phyloP scores from a whole-genome alignment of 2,113 vertebrate genomes.

The Podilymbus podiceps region DNA sequence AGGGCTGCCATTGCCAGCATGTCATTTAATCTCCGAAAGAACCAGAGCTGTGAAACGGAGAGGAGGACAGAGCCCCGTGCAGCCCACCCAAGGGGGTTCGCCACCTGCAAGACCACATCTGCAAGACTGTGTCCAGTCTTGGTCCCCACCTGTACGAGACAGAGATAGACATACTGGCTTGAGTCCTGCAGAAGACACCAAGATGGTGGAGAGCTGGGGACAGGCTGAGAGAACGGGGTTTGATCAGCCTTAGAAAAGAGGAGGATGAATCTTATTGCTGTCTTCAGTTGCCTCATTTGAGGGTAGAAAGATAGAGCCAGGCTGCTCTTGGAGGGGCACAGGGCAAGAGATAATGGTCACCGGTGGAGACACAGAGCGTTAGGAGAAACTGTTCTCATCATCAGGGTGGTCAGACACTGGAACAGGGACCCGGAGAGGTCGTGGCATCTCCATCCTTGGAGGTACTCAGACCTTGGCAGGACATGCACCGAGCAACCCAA shows the following conservation, averaged over 20 bases:
- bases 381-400: background rate
- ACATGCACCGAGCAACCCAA: background rate
- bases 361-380: background rate
- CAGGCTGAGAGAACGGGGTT: background rate
- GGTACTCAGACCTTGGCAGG: background rate
- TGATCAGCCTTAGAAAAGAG: background rate
- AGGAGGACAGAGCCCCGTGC: background rate
- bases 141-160: fast-evolving
- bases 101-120: background rate
- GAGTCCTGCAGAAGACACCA: background rate
- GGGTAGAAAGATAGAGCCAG: background rate
- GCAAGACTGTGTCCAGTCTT: background rate
- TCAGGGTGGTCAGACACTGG: background rate
- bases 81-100: background rate
- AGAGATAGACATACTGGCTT: background rate
- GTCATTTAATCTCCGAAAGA: background rate
- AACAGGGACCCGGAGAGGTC: background rate
- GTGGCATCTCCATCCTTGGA: background rate
- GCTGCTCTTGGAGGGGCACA: background rate
- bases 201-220: background rate
- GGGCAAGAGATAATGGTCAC: background rate
- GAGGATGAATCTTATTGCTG: background rate
- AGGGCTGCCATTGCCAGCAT: background rate
- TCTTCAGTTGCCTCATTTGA: background rate
- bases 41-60: background rate